Evolutionary conservation across 2,797 vertebrate species (phyloP), one percentile per base, ranked within the genome.

Genomic region (Tympanoctomys barrerae): DNA sequence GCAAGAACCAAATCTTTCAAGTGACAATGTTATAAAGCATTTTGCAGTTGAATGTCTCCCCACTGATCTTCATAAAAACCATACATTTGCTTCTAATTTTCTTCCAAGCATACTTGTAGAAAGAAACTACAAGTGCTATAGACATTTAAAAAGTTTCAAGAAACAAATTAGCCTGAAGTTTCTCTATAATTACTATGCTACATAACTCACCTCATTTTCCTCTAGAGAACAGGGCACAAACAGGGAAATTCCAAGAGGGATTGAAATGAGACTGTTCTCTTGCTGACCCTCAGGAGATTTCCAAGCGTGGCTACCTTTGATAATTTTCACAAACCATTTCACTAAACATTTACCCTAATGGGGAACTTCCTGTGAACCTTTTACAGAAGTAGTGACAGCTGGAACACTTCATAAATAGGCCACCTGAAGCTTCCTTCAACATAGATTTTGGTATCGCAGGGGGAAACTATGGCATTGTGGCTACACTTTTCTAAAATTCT

Each of bases 101-200:
- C n/a, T 87, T 81, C 62, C 33, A 73, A 62, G 24, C 92, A 80
- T 88, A 92, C 22, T 73, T 68, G 19, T 75, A 89, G 21, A 46
- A 61, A 68, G 64, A 68, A 49, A 93, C 86, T 61, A 90, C 36
- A 73, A 61, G 28, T 85, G 39, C n/a, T 79, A 97, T 10, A 91
- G 62, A 8, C 31, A 82, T 90, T 52, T 52, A 87, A 68, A 75
- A 96, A 71, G 94, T 82, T 42, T 46, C 57, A 96, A 61, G 61
- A 86, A 82, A 95, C 59, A 93, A 89, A 96, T 96, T 94, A 96
- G 77, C 36, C 22, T 8, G 26, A 96, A 88, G 57, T 93, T 96
- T 49, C 68, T 87, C 39, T 93, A 61, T 83, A 89, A 95, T 95
- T 90, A 91, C 49, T 82, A 68, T 94, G 31, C 91, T 92, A 77